Evolutionary conservation across 2,888 invertebrate genomes (phyloP), one percentile per base, ranked within the genome.

Genomic region (Drosophila kambysellisi): DNA sequence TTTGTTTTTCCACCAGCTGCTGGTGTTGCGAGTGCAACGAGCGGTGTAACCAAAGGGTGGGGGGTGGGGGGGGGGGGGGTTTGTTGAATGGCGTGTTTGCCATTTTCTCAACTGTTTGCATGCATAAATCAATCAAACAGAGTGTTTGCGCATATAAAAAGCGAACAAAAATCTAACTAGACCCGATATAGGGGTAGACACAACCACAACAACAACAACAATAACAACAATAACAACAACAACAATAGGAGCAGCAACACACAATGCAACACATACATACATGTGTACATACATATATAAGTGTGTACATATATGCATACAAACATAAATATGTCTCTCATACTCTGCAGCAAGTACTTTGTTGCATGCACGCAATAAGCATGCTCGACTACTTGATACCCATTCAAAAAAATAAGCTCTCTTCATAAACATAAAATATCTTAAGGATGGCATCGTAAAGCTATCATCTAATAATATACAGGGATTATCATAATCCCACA

Each of bases 71-170:
- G 12, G 1, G 12, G 3, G 0, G 37, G 33, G 35, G 20, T 1
- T 25, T 25, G 37, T 2, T 9, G 12, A 12, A 32, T 12, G 41
- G 17, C 33, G 51, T 50, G 20, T 63, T 33, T 58, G 54, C 57
- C 30, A 54, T 58, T 46, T 43, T 56, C 66, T 51, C 62, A 60
- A 48, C 76, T 77, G 76, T 76, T 74, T 70, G 76, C 71, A 76
- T 80, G 85, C 83, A 86, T 83, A 85, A 88, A 85, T 88, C 88
- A 85, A 85, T 85, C 85, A 88, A 74, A 79, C 83, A 64, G 81
- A 85, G 88, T 85, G 88, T 83, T 76, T 83, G 79, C 75, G 52
- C 76, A 46, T 46, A 80, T 63, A 64, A 72, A 73, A 76, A 74
- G 50, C 52, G 56, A 65, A 50, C 60, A 52, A 54, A 74, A 68